Base-by-base conservation (phyloP, 1,140 invertebrate genomes). In the Globodera rostochiensis region DNA sequence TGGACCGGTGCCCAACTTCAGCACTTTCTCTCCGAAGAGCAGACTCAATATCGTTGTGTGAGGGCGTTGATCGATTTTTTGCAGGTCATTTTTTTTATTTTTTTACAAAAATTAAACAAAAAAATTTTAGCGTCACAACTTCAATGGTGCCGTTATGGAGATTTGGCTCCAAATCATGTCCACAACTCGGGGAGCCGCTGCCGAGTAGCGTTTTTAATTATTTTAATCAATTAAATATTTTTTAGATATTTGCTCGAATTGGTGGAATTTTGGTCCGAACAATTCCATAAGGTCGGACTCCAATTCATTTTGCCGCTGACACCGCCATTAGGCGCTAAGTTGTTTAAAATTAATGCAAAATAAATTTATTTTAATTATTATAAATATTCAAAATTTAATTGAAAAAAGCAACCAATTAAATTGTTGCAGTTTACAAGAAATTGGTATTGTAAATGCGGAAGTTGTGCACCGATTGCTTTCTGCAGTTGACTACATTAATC, bases 81-180 rank as follows among this genome's bases (percentile, higher is more conserved):
- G 46, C 78, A 64, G 84, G 86, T 87, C 15, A 13, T 74, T 21
- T 19, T 15, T 15, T 15, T 60, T 1, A 3, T 60, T 13, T 13
- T 60, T 84, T 84, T 57, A n/a, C 25, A 78, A 77, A 77, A 46
- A 49, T 13, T 8, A 21, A 64, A 25, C 25, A 71, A 86, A 73
- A 8, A 50, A 45, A 77, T 53, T 36, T 80, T 70, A 88, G 87
- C 79, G 84, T 74, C 88, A 89, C 73, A 80, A 86, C 74, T 85
- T 89, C 53, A 84, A 89, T 57, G 87, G 87, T 7, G 87, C 83
- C 15, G 88, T 88, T 15, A 67, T 88, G 11, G 87, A 88, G 53
- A 57, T 88, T 6, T 88, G 84, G 86, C 60, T 89, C 73, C 87
- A 88, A 73, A 77, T 90, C 11, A 79, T 89, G 76, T 50, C 74